Evolutionary conservation across 2,888 invertebrate species (phyloP), one percentile per base, ranked within the genome.

Genomic region (Pharmacophagus antenor): DNA sequence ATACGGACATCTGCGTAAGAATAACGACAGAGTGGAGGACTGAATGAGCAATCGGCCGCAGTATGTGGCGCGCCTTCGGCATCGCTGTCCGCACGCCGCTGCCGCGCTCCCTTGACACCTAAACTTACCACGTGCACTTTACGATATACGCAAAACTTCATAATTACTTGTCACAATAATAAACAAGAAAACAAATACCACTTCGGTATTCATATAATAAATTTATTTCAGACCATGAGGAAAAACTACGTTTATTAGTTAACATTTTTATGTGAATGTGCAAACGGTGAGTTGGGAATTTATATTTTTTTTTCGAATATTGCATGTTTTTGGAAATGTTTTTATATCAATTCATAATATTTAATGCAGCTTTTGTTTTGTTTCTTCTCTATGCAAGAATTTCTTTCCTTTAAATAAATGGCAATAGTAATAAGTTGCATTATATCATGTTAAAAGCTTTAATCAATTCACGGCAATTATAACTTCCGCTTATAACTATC

Each of bases 1-100:
- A 80, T 71, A 76, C 70, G 75, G 79, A 79, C 87, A 88, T 86
- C 85, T 88, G 87, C 82, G 88, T 87, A 85, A 88, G 88, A 88
- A 86, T 87, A 82, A 88, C 84, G 83, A 73, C 78, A 70, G 80
- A 78, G 78, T 64, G 74, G 76, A 81, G 83, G 73, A 68, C 74
- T 84, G 88, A 88, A 87, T 85, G 88, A 84, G 80, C 84, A 84
- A 86, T 80, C 78, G 78, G 72, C 79, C 75, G 84, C 88, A 90
- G 89, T 89, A 78, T 87, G 84, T 84, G 81, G 74, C 81, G 79
- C 76, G 82, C 80, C 67, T 72, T 74, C 82, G 80, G 64, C 74
- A 68, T 65, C 65, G 72, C 66, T 75, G 82, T 76, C 72, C 83
- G 80, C 73, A 72, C 79, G 72, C 68, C 74, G 77, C 67, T 63